These are phyloP conservation scores for Garrulus glandarius DNA, from an alignment of 2,797 vertebrate genomes.

Conservation along the genomic window DNA sequence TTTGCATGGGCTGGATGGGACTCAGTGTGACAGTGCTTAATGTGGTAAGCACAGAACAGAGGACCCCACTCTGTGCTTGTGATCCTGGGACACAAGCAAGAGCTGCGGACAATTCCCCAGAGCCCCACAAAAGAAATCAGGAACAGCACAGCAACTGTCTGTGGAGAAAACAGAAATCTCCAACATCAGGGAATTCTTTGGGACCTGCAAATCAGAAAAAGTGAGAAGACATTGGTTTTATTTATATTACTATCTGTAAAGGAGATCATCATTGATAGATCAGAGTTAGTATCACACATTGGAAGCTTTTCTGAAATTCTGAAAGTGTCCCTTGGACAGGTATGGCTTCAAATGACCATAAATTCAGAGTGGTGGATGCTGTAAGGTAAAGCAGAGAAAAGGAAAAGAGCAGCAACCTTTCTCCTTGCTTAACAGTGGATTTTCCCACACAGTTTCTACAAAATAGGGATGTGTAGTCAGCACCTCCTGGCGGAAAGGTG, in stretches of 20 bases:
- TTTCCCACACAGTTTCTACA: not conserved
- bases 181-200: fast-evolving
- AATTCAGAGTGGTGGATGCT: not conserved
- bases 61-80: fast-evolving
- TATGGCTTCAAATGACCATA: not conserved
- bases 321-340: not conserved
- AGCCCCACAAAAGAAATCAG: not conserved
- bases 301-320: not conserved
- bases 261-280: not conserved
- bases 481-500: not conserved
- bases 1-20: not conserved
- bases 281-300: not conserved
- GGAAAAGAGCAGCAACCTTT: not conserved
- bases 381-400: not conserved
- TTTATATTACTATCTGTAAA: not conserved
- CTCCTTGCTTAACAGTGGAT: not conserved
- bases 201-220: not conserved
- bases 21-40: not conserved
- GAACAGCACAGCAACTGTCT: not conserved
- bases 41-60: not conserved
- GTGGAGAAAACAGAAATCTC: not conserved
- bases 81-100: not conserved
- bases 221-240: not conserved
- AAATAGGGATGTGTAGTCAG: not conserved
- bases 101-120: not conserved